Percentiles rank a stretch among this genome's conserved stretches.
phyloP scores from a whole-genome alignment of 2,888 invertebrate species.

The Rutpela maculata region DNA sequence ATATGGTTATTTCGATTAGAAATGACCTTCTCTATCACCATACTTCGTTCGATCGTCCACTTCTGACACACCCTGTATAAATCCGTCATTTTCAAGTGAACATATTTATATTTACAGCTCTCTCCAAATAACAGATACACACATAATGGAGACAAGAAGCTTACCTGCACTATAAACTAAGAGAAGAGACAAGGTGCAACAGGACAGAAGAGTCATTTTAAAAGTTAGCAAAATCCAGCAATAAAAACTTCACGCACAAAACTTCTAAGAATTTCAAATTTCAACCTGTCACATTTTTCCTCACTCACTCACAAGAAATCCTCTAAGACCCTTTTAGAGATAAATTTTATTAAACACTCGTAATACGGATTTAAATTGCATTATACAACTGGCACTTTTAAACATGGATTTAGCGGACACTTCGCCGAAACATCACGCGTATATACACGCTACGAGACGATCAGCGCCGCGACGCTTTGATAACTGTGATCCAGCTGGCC shows the following conservation, averaged over 20 bases:
- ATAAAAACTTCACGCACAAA: conserved; percentile 22
- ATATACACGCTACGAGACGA: conserved; percentile 55
- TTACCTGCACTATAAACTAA: conserved; percentile 57
- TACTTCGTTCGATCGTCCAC: no score
- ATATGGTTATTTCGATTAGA: no score
- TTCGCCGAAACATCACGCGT: conserved; percentile 42
- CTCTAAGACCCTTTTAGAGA: conserved; percentile 2
- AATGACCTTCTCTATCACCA: no score
- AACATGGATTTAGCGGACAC: conserved; percentile 13
- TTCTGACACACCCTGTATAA: no score
- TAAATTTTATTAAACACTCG: conserved; percentile 17
- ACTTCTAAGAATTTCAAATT: conserved; percentile 11
- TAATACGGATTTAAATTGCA: conserved; percentile 5
- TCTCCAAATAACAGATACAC: no score
- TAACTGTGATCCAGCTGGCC: conserved; percentile 60
- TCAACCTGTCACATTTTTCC: conserved; percentile 54
- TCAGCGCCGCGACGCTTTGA: conserved; percentile 59
- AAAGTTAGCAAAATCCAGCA: conserved; percentile 45
- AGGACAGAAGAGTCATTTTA: conserved; percentile 57
- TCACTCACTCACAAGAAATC: conserved; percentile 28
- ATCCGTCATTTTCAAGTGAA: no score
- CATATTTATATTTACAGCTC: no score
- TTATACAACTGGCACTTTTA: conserved; percentile 14
- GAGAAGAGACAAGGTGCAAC: conserved; percentile 54
- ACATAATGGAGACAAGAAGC: not conserved